These are phyloP conservation scores for Rhingia campestris DNA, from an alignment of 2,888 invertebrate species.

Conservation along the genomic window DNA sequence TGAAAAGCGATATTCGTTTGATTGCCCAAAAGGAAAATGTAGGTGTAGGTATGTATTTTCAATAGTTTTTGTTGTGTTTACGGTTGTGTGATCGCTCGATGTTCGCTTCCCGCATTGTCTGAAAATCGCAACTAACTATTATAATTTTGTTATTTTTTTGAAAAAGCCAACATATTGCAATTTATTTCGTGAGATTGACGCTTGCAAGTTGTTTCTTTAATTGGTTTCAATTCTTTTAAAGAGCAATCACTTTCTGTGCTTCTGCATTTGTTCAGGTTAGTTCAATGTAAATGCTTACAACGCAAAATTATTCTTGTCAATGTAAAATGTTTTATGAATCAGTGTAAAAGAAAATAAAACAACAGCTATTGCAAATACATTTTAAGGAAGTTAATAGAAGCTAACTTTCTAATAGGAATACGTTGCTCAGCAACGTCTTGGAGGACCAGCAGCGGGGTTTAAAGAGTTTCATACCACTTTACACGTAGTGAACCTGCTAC, in stretches of 20 bases:
- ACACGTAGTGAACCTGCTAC: constrained; percentile 79
- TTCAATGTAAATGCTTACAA: constrained; percentile 11
- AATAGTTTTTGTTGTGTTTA: constrained; percentile 70
- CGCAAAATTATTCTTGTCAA: constrained; percentile 34
- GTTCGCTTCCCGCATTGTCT: constrained; percentile 58
- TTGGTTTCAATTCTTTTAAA: constrained; percentile 10
- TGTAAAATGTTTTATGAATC: background rate
- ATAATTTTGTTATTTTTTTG: constrained; percentile 9
- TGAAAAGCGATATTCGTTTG: constrained; percentile 44
- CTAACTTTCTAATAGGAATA: constrained; percentile 69
- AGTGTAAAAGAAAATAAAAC: background rate
- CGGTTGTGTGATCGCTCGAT: constrained; percentile 60
- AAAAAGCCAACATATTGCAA: constrained; percentile 6
- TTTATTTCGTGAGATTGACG: background rate
- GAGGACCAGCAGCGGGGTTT: constrained; percentile 51
- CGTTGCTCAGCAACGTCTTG: constrained; percentile 32
- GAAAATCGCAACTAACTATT: constrained; percentile 50
- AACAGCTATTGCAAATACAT: constrained; percentile 3
- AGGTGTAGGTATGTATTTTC: constrained; percentile 47
- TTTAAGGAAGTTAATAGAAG: constrained; percentile 50
- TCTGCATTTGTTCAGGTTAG: constrained; percentile 46
- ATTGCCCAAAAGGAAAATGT: constrained; percentile 39
- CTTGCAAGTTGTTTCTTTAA: background rate
- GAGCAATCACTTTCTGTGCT: background rate
- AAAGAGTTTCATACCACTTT: constrained; percentile 63